A percentile compares a stretch with the other conserved stretches of the same genome.
phyloP scores from a whole-genome alignment of 2,797 vertebrate genomes.

The Phalanger gymnotis region DNA sequence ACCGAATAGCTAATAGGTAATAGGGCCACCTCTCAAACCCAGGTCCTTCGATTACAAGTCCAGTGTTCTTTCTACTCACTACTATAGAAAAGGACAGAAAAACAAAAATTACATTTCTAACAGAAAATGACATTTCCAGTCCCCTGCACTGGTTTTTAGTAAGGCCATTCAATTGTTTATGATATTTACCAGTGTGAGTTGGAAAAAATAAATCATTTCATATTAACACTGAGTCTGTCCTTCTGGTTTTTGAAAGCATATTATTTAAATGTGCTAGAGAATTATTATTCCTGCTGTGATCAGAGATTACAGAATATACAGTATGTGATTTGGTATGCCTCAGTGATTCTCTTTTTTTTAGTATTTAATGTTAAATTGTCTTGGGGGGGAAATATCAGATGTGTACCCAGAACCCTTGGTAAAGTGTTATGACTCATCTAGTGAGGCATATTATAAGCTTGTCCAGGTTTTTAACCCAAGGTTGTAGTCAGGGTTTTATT shows the following conservation, averaged over 20 bases:
- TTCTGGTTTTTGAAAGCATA: constrained; percentile 72
- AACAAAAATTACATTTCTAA: constrained; percentile 1
- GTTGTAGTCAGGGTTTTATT: background rate
- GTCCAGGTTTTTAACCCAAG: constrained; percentile 38
- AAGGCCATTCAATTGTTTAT: constrained; percentile 58
- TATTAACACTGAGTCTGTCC: constrained; percentile 64
- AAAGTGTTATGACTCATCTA: constrained; percentile 49
- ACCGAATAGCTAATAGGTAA: background rate
- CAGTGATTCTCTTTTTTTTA: constrained; percentile 75
- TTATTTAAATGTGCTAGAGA: constrained; percentile 72
- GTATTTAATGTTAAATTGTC: constrained; percentile 72
- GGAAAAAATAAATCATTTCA: constrained; percentile 53
- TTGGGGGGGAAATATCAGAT: constrained; percentile 54
- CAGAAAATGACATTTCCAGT: constrained; percentile 55
- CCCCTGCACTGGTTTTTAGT: constrained; percentile 31
- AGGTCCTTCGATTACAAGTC: background rate
- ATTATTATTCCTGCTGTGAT: constrained; percentile 69
- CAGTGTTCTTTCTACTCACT: background rate
- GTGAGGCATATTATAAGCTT: constrained; percentile 54
- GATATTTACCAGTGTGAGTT: constrained; percentile 58
- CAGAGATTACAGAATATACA: constrained; percentile 75
- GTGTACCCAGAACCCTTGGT: constrained; percentile 52
- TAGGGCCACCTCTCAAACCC: background rate
- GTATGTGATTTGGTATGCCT: constrained; percentile 58
- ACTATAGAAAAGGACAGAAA: constrained; percentile 28